Base-by-base conservation (phyloP, 2,113 vertebrate genomes). In the Pterocles gutturalis region DNA sequence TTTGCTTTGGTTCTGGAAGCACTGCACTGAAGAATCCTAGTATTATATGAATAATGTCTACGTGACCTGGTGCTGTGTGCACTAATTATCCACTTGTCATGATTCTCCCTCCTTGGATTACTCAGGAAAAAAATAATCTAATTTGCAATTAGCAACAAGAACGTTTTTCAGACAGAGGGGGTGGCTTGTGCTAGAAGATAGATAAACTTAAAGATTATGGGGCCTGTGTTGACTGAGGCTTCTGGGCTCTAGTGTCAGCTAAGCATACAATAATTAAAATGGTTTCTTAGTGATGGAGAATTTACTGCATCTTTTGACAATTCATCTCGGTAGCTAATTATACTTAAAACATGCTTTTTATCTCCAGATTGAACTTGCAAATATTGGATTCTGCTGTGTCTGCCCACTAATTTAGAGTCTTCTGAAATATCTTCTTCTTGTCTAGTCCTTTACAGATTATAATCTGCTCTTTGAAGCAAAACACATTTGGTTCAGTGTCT, bases 401-500 rank as follows among this genome's bases (percentile, higher is more conserved):
- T 97, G 62, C 88, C 86, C 73, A 93, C 81, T 95, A 92, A 96
- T 94, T 95, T 96, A 73, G 33, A 54, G 54, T 76, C 93, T 80
- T 86, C 81, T 80, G 87, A 96, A 96, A 83, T 80, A 90, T 54
- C 69, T 89, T 93, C 55, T 78, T 90, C 87, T 95, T 88, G 66
- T 93, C 90, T 94, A 94, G 87, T 85, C 29, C 70, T 75, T 93
- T 95, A 83, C 91, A 96, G 91, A 96, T 94, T 80, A 88, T 90
- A 93, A 94, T 96, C 95, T 96, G 89, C 48, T 87, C 90, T 96
- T 96, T 96, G 90, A 97, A 90, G 62, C 34, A 83, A 85, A 94
- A 80, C 33, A 41, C 49, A 61, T 87, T 92, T 79, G 79, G 29
- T 85, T 94, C 61, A 80, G 3, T 72, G 87, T 80, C 75, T 93